Base-by-base conservation (phyloP, 2,888 invertebrate species). In the Erebia ligea region DNA sequence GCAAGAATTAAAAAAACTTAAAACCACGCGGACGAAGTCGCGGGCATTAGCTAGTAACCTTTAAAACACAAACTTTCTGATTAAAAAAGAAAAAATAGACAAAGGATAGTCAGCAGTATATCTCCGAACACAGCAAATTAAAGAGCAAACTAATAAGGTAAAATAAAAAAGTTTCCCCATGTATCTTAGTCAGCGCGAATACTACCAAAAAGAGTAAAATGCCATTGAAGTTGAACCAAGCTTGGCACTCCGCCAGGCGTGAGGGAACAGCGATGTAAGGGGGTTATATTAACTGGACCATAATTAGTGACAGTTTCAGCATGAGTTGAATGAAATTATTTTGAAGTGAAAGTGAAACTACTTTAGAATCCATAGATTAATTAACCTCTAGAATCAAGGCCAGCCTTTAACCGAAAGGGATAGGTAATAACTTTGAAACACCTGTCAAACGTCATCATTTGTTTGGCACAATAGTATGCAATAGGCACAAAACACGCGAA, bases 201-300 rank as follows among this genome's bases (percentile, higher is more conserved):
- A n/a, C 52, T 63, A 56, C 54, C 65, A 54, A 65, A 64, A 65
- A 65, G 42, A 54, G 52, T 19, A 40, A 19, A 17, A n/a, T 65
- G 40, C 10, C 54, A 9, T 19, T 19, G 19, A 40, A 17, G 2
- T 19, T 19, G 19, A 40, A 17, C 17, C 17, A 40, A 65, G 13
- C 13, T 64, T 65, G 65, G 65, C 65, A 19, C 54, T 5, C 6
- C 8, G 65, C 65, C 65, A 65, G 64, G 40, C 48, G 21, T 6
- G 63, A 13, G 50, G 48, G 15, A 13, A 15, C 21, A 10, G 21
- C 17, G 52, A 50, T 4, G 34, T 63, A 52, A 50, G 5, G 17
- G 34, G 42, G n/a, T 61, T 61, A 17, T 19, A 19, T 61, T 61
- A 42, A 11, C 42, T 42, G 19, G 19, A 17, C 42, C 42, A 19